phyloP scores from a whole-genome alignment of 2,888 invertebrate species.

The Ctena decussata region DNA sequence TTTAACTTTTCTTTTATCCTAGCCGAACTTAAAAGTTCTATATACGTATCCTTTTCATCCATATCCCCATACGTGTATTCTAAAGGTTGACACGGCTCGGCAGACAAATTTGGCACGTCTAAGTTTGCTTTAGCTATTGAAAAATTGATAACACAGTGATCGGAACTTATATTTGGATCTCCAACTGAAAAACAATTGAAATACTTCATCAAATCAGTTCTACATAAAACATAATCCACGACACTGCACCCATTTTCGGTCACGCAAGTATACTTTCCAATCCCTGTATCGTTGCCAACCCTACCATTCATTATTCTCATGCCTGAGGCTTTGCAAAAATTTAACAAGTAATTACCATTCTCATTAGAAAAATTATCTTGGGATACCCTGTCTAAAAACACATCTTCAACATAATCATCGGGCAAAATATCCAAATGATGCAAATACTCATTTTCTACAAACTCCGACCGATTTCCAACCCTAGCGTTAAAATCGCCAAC shows the following conservation, averaged over 20 bases:
- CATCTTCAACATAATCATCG: not conserved
- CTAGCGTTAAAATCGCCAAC: not conserved
- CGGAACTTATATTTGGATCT: conserved; percentile 28
- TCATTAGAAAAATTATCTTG: conserved; percentile 22
- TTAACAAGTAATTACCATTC: conserved; percentile 8
- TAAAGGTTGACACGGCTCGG: not conserved
- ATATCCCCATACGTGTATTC: conserved; percentile 2
- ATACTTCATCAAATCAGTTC: not conserved
- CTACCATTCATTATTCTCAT: conserved; percentile 36
- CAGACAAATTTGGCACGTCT: not conserved
- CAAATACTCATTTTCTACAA: conserved; percentile 16
- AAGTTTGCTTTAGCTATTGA: not conserved
- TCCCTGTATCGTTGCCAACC: not conserved
- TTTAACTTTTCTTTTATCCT: not conserved
- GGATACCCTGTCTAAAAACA: not conserved
- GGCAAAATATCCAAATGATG: conserved; percentile 2
- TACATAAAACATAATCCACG: conserved; percentile 33
- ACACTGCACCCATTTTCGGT: conserved; percentile 14
- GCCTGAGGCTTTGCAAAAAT: conserved; percentile 29
- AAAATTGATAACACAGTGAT: conserved; percentile 28
- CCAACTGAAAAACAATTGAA: conserved; percentile 4
- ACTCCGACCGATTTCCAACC: not conserved
- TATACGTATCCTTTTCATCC: not conserved
- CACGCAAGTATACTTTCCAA: conserved; percentile 29
- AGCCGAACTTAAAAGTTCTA: not conserved